Evolutionary conservation across 2,797 vertebrate species (phyloP), one percentile per base, ranked within the genome.

Genomic region (Hozukius guyotensis): DNA sequence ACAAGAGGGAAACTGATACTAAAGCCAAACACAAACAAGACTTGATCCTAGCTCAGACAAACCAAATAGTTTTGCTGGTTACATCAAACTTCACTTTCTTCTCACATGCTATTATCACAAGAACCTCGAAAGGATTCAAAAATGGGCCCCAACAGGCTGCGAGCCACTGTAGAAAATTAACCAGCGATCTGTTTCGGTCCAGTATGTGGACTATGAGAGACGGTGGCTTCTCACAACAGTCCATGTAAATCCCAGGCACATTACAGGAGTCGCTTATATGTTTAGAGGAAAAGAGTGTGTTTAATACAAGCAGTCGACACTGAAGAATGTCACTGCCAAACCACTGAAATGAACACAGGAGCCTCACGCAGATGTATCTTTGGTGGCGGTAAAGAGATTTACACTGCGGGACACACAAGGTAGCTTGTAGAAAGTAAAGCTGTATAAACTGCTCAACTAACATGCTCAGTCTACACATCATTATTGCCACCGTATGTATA

Each of bases 161-260:
- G 1, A 32, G 22, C 18, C 8, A 27, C 31, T 70, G 13, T 27
- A 8, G 34, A 36, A 38, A 38, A 52, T 64, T 46, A 42, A 42
- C 74, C 36, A 61, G 38, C 2, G 11, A 20, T 32, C n/a, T 34
- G 56, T 49, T 68, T 75, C 24, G 16, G 36, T 53, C 32, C 27
- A 36, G 60, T 18, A 42, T 81, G 62, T 61, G 24, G 18, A 49
- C 18, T 29, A 57, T 27, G 46, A 70, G 13, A 61, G 46, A 5
- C 20, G 1, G 10, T 10, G 20, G 46, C 27, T 25, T 66, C 32
- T 78, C 57, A 56, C 38, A 75, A 49, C 13, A 74, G 57, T 20
- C 59, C n/a, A 9, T 73, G 36, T 82, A 70, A 82, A 74, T 74
- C 62, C 34, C 22, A 52, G 55, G 36, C 86, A 82, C 52, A n/a